Base-by-base conservation (phyloP, 1,140 invertebrate species). In the Pogonomyrmex californicus region DNA sequence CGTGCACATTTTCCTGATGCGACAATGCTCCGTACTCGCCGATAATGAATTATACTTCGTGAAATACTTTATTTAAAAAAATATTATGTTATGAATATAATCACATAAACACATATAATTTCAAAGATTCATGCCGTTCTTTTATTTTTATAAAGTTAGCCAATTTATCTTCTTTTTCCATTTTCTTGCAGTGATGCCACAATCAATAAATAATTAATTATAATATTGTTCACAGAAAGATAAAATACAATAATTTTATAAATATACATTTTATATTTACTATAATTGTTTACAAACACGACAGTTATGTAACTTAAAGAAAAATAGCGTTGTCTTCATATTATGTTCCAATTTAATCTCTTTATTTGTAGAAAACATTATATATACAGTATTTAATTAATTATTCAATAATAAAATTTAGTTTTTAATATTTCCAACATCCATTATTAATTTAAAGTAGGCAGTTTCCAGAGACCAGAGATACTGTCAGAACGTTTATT, bases 321-420 rank as follows among this genome's bases (percentile, higher is more conserved):
- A 81, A 54, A 56, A 3, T 12, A n/a, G 33, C 47, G 12, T 41
- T 70, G 6, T 41, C 77, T 23, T 51, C 47, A 30, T 30, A 68
- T 54, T 54, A 7, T 36, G 36, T 6, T 70, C 17, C 47, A 81
- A 81, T 81, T 70, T 81, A 41, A 70, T 23, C 65, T 30, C 41
- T 81, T 54, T 47, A 17, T 65, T 68, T 54, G 36, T 51, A 38
- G 17, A 2, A 68, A 81, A 70, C 49, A 70, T 65, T 58, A 23
- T 33, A 12, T 66, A 6, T 68, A 14, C 5, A 12, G n/a, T 41
- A 68, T 81, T 68, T 70, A 70, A 81, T 70, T 51, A 36, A 14
- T 70, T 81, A 70, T 47, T 81, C 77, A 81, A 81, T 81, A 81
- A 81, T 81, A 70, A 79, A 81, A 81, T 81, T 78, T 70, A 68